phyloP scores from a whole-genome alignment of 2,113 vertebrate genomes.

The Ammodramus savannarum region DNA sequence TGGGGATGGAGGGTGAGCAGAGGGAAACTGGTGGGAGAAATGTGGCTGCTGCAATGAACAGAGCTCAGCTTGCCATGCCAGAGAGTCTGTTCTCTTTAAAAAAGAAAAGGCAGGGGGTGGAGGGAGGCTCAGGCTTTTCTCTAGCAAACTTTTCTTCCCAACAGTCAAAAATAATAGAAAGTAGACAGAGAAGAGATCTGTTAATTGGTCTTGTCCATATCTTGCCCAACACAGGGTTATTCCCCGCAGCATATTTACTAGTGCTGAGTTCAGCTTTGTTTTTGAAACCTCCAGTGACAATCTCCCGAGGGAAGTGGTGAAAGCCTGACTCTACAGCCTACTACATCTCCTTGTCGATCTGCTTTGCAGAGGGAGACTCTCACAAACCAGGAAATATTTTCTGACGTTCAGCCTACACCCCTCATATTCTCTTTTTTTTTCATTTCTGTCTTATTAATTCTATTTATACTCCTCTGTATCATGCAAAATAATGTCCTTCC shows the following conservation, averaged over 20 bases:
- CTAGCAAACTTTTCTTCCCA: constrained; percentile 19
- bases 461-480: constrained; percentile 26
- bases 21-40: background rate
- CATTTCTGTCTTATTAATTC: constrained; percentile 17
- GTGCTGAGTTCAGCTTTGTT: constrained; percentile 68
- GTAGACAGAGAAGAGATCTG: constrained; percentile 11
- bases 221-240: constrained; percentile 37
- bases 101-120: background rate
- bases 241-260: constrained; percentile 60
- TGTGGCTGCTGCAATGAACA: background rate
- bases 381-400: constrained; percentile 56
- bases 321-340: constrained; percentile 55
- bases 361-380: constrained; percentile 44
- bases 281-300: constrained; percentile 60
- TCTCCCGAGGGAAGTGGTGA: constrained; percentile 56
- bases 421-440: background rate
- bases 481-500: background rate
- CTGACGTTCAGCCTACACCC: constrained; percentile 32
- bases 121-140: background rate
- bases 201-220: constrained; percentile 60
- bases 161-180: constrained; percentile 54
- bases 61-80: background rate
- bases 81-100: background rate
- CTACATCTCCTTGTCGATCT: constrained; percentile 46
- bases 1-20: background rate